These are phyloP conservation scores for Hyles lineata DNA, from an alignment of 2,888 invertebrate genomes.

Conservation along the genomic window DNA sequence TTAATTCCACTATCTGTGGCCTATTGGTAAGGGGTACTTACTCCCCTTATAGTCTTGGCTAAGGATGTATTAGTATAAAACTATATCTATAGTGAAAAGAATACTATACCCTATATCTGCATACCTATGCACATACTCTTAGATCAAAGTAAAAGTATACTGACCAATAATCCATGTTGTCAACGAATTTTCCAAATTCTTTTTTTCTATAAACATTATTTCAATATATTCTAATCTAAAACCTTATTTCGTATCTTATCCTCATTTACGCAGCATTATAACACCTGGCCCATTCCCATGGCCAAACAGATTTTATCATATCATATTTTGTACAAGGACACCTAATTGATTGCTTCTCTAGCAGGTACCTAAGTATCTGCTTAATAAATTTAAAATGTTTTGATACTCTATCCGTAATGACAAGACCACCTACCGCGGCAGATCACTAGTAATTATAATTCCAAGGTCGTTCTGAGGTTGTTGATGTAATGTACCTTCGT, in stretches of 20 bases:
- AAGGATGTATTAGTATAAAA: too few relatives aligned
- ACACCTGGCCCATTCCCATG: slow-evolving; percentile 3
- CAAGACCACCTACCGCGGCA: slow-evolving; percentile 19
- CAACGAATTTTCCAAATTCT: background rate
- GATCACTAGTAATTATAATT: background rate
- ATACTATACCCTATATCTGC: too few relatives aligned
- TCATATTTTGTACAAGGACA: slow-evolving; percentile 25
- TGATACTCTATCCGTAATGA: slow-evolving; percentile 10
- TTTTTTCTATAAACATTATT: background rate
- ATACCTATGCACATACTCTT: too few relatives aligned
- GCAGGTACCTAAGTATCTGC: background rate
- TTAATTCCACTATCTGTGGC: too few relatives aligned
- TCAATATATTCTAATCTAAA: background rate
- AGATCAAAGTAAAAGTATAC: too few relatives aligned
- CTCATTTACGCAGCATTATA: background rate
- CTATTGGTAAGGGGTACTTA: too few relatives aligned
- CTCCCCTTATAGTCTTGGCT: too few relatives aligned
- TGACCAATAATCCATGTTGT: background rate
- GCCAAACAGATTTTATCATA: slow-evolving; percentile 13
- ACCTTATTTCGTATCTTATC: background rate
- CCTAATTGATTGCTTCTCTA: slow-evolving; percentile 21
- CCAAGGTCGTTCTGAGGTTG: slow-evolving; percentile 41
- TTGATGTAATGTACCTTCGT: slow-evolving; percentile 28
- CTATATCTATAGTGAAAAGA: too few relatives aligned
- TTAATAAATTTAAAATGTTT: slow-evolving; percentile 20